These are phyloP conservation scores for Apeltes quadracus DNA, from an alignment of 2,113 vertebrate genomes.

Conservation along the genomic window DNA sequence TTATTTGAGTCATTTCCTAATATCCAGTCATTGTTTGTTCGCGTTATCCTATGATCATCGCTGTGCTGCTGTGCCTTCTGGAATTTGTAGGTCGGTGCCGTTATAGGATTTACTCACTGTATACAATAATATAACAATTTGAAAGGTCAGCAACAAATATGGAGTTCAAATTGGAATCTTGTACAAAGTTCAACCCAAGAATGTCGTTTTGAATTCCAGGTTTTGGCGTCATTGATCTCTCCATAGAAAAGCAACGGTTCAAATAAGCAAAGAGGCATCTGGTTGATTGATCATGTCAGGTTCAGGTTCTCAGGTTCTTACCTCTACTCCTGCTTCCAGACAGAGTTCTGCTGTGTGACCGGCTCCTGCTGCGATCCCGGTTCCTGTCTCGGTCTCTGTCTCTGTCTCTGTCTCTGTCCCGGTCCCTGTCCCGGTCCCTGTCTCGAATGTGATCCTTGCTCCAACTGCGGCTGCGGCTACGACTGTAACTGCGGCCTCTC, in stretches of 20 bases:
- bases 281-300: background rate
- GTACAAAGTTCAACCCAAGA: background rate
- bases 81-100: background rate
- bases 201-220: background rate
- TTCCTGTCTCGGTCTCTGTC: slow-evolving; percentile 80
- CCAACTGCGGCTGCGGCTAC: slow-evolving; percentile 95
- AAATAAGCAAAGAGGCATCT: background rate
- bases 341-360: slow-evolving; percentile 79
- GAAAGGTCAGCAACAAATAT: background rate
- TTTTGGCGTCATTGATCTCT: background rate
- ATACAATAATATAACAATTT: background rate
- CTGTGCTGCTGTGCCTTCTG: background rate
- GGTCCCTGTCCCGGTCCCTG: slow-evolving; percentile 86
- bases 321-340: slow-evolving; percentile 88
- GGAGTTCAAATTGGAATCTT: slow-evolving; percentile 4
- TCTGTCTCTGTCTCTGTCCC: no score
- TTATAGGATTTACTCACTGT: no score
- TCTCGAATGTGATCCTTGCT: slow-evolving; percentile 92
- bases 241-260: background rate
- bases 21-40: background rate
- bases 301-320: slow-evolving; percentile 28
- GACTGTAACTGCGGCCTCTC: slow-evolving; percentile 92
- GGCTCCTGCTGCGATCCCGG: slow-evolving; percentile 75
- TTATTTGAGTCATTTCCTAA: background rate
- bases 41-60: background rate